Evolutionary conservation across 2,797 vertebrate genomes (phyloP).

Genomic region (Naso thynnoides): DNA sequence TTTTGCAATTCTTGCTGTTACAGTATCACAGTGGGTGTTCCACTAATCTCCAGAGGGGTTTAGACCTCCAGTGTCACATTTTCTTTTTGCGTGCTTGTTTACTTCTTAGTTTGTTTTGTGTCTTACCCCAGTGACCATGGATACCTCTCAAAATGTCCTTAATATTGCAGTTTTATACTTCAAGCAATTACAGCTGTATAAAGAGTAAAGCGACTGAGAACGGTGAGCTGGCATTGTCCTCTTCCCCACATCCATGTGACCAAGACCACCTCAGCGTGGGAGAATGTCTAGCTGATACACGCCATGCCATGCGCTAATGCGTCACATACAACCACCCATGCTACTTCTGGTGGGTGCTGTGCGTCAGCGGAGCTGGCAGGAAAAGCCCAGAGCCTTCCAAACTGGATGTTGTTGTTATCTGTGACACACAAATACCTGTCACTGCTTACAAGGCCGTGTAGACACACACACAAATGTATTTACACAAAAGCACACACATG

Average conservation of each 20-base stretch:
- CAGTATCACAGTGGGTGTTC: constrained; percentile 9
- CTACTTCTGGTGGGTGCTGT: constrained; percentile 58
- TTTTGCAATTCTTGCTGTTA: not conserved
- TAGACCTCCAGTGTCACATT: constrained; percentile 53
- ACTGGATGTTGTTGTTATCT: constrained; percentile 53
- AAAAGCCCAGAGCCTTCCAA: constrained; percentile 40
- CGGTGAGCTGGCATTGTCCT: constrained; percentile 22
- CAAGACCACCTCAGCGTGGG: constrained; percentile 42
- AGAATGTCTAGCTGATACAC: constrained; percentile 39
- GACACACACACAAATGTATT: constrained; percentile 53
- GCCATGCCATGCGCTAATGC: constrained; percentile 42
- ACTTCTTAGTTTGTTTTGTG: not conserved
- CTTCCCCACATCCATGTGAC: constrained; percentile 42
- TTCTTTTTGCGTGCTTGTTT: constrained; percentile 31
- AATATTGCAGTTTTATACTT: constrained; percentile 32
- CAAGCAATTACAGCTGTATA: constrained; percentile 13
- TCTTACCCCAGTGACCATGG: constrained; percentile 14
- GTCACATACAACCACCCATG: constrained; percentile 62
- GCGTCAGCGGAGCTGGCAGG: constrained; percentile 71
- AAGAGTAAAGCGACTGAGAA: constrained; percentile 9
- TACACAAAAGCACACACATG: constrained; percentile 52
- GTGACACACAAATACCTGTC: constrained; percentile 48
- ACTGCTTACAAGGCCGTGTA: constrained; percentile 24
- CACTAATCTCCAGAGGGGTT: constrained; percentile 7
- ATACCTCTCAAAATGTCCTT: constrained; percentile 1